Conservation (phyloP, 2,888 invertebrate species). For the Diadegma fenestrale region DNA sequence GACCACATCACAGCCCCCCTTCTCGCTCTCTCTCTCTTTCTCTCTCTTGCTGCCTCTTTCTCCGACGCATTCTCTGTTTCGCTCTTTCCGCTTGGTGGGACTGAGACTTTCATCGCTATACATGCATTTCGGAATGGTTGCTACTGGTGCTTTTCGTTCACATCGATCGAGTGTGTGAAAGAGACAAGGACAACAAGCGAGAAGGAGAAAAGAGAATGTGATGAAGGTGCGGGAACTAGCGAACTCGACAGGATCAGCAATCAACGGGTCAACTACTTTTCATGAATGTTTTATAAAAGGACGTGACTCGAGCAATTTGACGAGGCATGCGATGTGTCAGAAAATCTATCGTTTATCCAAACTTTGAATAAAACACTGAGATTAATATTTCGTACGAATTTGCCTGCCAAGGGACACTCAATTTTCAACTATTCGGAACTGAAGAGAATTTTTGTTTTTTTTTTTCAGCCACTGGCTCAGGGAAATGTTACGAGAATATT, state of each 20-base stretch:
- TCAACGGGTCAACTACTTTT: slow-evolving; percentile 61
- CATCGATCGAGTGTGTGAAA: slow-evolving; percentile 59
- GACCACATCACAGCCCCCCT: slow-evolving; percentile 32
- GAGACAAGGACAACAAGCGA: slow-evolving; percentile 12
- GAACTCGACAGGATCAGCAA: slow-evolving; percentile 54
- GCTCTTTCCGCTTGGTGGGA: slow-evolving; percentile 15
- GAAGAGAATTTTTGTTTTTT: not conserved
- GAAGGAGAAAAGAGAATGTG: slow-evolving; percentile 26
- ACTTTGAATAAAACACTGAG: not conserved
- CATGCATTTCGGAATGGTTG: slow-evolving; percentile 48
- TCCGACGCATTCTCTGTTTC: not conserved
- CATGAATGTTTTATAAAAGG: slow-evolving; percentile 32
- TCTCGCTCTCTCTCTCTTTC: slow-evolving; percentile 2
- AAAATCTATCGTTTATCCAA: not conserved
- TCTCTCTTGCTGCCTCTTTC: not conserved
- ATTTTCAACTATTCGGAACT: not conserved
- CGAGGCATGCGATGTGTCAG: not conserved
- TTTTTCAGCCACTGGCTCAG: not conserved
- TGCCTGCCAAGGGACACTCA: not conserved
- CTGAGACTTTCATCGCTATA: slow-evolving; percentile 55
- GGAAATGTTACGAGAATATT: not conserved
- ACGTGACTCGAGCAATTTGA: not conserved
- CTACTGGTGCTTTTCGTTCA: slow-evolving; percentile 56
- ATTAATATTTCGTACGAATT: not conserved
- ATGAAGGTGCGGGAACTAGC: slow-evolving; percentile 34